Evolutionary conservation across 1,140 invertebrate genomes (phyloP), one percentile per base, ranked within the genome.

Genomic region (Harlomillsia oculata): DNA sequence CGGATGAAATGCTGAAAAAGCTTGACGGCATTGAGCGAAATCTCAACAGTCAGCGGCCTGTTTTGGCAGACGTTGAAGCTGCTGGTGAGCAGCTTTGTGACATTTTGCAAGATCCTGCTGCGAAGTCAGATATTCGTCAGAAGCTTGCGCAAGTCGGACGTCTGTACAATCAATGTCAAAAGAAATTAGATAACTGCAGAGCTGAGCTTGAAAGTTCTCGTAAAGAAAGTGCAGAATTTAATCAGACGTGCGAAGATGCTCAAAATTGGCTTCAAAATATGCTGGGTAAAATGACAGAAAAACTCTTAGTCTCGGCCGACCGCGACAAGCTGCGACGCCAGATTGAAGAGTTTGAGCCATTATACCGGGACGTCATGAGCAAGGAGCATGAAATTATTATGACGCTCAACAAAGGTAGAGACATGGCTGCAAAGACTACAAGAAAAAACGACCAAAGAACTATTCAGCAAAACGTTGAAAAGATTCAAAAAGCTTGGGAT

Each of bases 361-460:
- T 90, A 16, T 93, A 94, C 68, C 77, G 85, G 55, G 87, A 92
- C 66, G 84, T 93, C 1, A 83, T 91, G 73, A 79, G 82, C 48
- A 83, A 89, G 59, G 91, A 95, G 68, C 89, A 94, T 66, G 90
- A 95, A 74, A 82, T 95, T 0, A 90, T 93, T 58, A 91, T 94
- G 86, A 75, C 96, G 3, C 71, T 95, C 18, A 91, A 94, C 67
- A 94, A 93, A 73, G 93, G 91, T 60, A 76, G 82, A 53, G 86
- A 89, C 63, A 76, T 87, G 54, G 67, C 34, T 25, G 48, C 78
- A 1, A 78, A 80, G 51, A 77, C 78, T 1, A 66, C 73, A 5
- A 66, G 68, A 29, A 68, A 69, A 45, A 65, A 63, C 23, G 71
- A 74, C 26, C 71, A 71, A 18, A 70, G 77, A 67, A 72, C 71